Conservation (phyloP, 2,113 vertebrate species). For the Myotis lucifugus region DNA sequence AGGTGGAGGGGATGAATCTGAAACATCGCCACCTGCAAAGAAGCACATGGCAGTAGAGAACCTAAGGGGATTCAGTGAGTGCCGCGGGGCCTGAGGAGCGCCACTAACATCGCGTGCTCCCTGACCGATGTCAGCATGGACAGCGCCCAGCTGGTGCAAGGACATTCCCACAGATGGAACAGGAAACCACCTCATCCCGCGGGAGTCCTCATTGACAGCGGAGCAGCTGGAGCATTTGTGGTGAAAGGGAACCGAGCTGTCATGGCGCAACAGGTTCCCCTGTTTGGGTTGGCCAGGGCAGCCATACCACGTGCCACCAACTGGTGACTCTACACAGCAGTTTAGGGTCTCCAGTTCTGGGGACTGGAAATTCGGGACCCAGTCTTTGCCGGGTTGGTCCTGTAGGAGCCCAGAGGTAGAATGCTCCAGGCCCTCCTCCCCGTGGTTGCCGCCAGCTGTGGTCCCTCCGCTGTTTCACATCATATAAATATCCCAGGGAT, state of each 20-base stretch:
- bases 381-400: too few species aligned
- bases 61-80: not conserved
- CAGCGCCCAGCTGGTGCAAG: not conserved
- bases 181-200: not conserved
- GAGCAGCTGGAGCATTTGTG: not conserved
- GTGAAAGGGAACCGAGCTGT: not conserved
- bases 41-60: not conserved
- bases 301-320: not conserved
- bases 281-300: not conserved
- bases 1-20: not conserved
- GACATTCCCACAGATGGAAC: not conserved
- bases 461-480: too few species aligned
- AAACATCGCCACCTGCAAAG: not conserved
- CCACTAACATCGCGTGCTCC: not conserved
- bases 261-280: not conserved
- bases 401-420: not conserved
- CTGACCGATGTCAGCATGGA: not conserved
- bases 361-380: not conserved
- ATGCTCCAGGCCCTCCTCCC: not conserved
- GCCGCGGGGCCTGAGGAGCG: not conserved
- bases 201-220: not conserved
- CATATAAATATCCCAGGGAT: too few species aligned
- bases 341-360: not conserved
- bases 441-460: accelerated
- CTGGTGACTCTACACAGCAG: not conserved